phyloP scores from a whole-genome alignment of 1,140 invertebrate species.

The Mercenaria mercenaria region DNA sequence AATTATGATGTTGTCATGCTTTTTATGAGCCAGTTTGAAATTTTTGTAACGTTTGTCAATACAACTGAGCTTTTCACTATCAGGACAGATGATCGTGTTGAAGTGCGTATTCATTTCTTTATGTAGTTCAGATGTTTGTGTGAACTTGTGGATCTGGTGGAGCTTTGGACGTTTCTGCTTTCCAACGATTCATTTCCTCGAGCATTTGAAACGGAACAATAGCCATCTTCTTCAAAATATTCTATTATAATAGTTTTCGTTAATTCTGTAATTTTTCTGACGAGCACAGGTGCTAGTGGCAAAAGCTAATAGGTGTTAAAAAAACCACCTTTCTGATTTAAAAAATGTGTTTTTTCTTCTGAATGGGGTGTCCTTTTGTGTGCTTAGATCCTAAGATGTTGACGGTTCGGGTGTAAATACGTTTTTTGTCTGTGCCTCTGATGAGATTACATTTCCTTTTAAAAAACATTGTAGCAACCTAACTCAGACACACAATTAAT shows the following conservation, averaged over 20 bases:
- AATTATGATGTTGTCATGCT: not conserved
- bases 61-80: not conserved
- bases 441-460: not conserved
- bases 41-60: not conserved
- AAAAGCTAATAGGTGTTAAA: not conserved
- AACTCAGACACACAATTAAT: not conserved
- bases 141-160: not conserved
- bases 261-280: too few species aligned
- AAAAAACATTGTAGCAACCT: not conserved
- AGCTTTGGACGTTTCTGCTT: not conserved
- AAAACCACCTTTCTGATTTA: slow-evolving; percentile 17
- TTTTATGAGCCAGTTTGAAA: slow-evolving; percentile 15
- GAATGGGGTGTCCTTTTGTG: not conserved
- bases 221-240: not conserved
- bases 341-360: not conserved
- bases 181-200: not conserved
- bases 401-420: not conserved
- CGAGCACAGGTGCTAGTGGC: not conserved
- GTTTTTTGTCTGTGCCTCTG: slow-evolving; percentile 14
- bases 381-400: slow-evolving; percentile 1
- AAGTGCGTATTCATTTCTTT: not conserved
- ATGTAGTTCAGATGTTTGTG: not conserved
- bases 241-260: too few species aligned
- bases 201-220: not conserved
- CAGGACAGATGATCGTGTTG: not conserved